Evolutionary conservation across 2,113 vertebrate species (phyloP), one percentile per base, ranked within the genome.

Genomic region (Riparia riparia): DNA sequence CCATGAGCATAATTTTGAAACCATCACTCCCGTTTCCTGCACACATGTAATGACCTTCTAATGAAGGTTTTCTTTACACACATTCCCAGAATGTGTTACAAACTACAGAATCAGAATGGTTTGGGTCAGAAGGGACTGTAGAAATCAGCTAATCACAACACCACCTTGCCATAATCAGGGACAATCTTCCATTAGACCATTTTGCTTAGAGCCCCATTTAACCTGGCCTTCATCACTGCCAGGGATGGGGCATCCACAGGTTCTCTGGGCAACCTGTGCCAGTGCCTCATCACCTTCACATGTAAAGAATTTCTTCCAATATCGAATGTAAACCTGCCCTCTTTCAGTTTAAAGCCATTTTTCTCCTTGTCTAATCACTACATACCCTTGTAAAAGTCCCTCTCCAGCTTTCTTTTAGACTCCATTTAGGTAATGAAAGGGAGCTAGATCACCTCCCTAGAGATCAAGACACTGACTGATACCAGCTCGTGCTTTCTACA

Each of bases 21-120:
- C n/a, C n/a, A 73, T 32, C 31, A 54, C 7, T 26, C 6, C n/a
- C 10, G n/a, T 28, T 83, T 86, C 53, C 22, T 7, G 1, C 15
- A 77, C 0, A 0, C 9, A 32, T 4, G 44, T 29, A 85, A 10
- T 1, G 3, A 45, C 56, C 11, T 69, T 69, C 28, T n/a, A 69
- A 74, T 7, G 6, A 4, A 76, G 49, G 17, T 49, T 41, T 44
- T 69, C 39, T 66, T 73, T 53, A 57, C 3, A 39, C 6, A 12
- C 17, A 20, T 31, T 78, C 20, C 19, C 54, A 93, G n/a, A 81
- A 88, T 1, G 32, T 11, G 17, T 12, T 69, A 72, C 21, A 26
- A 17, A 58, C 18, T 44, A 58, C 26, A 51, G 63, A 44, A 77
- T 31, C 53, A 60, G 37, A 60, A 51, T 15, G 11, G 14, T 15